Evolutionary conservation across 2,888 invertebrate species (phyloP), one percentile per base, ranked within the genome.

Genomic region (Standfussiana lucernea): DNA sequence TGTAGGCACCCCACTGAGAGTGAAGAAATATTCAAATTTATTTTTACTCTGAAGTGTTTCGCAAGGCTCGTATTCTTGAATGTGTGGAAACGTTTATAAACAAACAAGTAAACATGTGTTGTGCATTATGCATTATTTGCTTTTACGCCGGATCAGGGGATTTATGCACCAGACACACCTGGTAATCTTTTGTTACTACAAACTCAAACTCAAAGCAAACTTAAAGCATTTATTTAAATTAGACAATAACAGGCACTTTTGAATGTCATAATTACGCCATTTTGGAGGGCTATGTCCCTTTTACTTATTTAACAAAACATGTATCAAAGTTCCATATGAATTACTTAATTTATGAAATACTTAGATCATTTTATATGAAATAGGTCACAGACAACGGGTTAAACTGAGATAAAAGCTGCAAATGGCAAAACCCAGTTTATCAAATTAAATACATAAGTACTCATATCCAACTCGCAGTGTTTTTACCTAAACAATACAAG

Each of bases 1-100:
- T 56, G 37, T 13, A 11, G 18, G 21, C 10, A 18, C 18, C 70
- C 37, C 28, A 40, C 35, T 21, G 32, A 13, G 18, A 40, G 18
- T 80, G 80, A 64, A 24, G 78, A 80, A 72, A 80, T 73, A 50
- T 59, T 65, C 4, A 65, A 80, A 56, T 59, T 61, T 21, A 35
- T 72, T 35, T 80, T 37, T 35, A 65, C 11, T 35, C 40, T 35
- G 45, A 72, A 35, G 15, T 21, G 11, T 64, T 69, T 70, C 21
- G 72, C 64, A 72, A 80, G 42, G 42, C 28, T 11, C 13, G 32
- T 40, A 37, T 69, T 37, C 50, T 64, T 69, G n/a, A 8, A 37
- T 47, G 35, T 80, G 42, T 35, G 40, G 8, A 59, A 37, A 65
- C 24, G 28, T 65, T 61, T 50, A n/a, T 24, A 64, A 72, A 80